A percentile compares a stretch with the other conserved stretches of the same genome.
Evolutionary conservation across 2,888 invertebrate genomes (phyloP).

Genomic region (Esperia sulphurella): DNA sequence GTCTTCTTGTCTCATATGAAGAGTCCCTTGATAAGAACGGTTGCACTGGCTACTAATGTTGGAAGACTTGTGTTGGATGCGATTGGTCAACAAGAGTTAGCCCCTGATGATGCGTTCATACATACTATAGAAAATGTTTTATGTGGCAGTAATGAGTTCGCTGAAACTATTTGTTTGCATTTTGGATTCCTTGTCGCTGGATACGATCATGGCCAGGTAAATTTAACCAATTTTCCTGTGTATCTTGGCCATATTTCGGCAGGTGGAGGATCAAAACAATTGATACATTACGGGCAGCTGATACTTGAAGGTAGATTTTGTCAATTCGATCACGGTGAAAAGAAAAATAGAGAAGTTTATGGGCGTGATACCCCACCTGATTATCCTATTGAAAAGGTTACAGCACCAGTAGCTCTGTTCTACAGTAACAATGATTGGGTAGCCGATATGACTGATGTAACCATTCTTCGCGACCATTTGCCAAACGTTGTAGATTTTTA

Average conservation of each 20-base stretch:
- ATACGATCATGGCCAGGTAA: slow-evolving; percentile 15
- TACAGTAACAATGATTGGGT: slow-evolving; percentile 28
- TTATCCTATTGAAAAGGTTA: slow-evolving; percentile 24
- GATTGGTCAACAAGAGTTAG: slow-evolving; percentile 9
- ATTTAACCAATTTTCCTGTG: slow-evolving; percentile 19
- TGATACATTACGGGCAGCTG: slow-evolving; percentile 35
- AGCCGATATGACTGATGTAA: slow-evolving; percentile 12
- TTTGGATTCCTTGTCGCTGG: slow-evolving; percentile 15
- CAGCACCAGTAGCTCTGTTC: slow-evolving; percentile 23
- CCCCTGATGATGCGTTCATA: slow-evolving; percentile 1
- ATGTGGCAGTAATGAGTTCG: slow-evolving; percentile 13
- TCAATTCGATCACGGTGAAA: slow-evolving; percentile 23
- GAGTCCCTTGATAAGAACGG: slow-evolving; percentile 13
- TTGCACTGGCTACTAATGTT: neutral
- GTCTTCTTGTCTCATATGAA: slow-evolving; percentile 28
- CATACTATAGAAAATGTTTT: slow-evolving; percentile 8
- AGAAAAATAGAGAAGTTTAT: slow-evolving; percentile 15
- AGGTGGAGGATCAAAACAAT: slow-evolving; percentile 59
- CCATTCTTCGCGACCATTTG: slow-evolving; percentile 14
- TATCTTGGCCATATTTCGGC: slow-evolving; percentile 30
- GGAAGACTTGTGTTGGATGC: neutral
- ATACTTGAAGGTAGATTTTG: slow-evolving; percentile 21
- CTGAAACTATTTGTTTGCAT: slow-evolving; percentile 18
- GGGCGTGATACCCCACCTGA: slow-evolving; percentile 19
- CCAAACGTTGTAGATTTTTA: slow-evolving; percentile 24